Evolutionary conservation across 2,113 vertebrate genomes (phyloP).

Genomic region (Castor canadensis): DNA sequence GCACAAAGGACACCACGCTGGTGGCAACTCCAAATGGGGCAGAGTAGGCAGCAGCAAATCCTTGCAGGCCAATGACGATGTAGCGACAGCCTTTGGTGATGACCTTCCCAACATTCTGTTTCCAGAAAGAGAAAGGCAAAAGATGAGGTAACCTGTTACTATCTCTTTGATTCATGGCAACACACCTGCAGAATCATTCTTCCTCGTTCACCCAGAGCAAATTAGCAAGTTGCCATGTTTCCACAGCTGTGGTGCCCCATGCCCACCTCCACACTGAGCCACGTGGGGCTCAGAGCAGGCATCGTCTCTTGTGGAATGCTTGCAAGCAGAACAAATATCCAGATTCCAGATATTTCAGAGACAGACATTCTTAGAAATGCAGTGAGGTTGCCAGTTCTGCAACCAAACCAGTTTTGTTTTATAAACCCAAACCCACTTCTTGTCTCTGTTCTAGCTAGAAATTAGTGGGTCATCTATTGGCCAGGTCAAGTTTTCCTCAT

Average conservation of each 20-base stretch:
- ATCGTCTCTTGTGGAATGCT: background rate
- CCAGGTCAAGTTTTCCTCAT: background rate
- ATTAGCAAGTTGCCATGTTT: fast-evolving
- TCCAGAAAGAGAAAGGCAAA: conserved; percentile 40
- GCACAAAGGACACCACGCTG: conserved; percentile 84
- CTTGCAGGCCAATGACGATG: conserved; percentile 91
- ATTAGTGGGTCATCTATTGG: background rate
- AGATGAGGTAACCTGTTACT: background rate
- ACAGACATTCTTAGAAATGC: background rate
- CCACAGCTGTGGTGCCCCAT: background rate
- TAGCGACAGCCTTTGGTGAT: conserved; percentile 92
- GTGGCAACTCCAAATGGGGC: conserved; percentile 87
- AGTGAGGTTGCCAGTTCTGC: background rate
- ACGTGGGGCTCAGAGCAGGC: background rate
- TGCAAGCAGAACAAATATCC: background rate
- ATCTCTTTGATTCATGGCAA: fast-evolving
- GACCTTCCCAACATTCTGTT: conserved; percentile 91
- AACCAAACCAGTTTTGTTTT: background rate
- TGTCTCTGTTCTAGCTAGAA: background rate
- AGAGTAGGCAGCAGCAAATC: conserved; percentile 89
- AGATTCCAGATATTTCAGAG: background rate
- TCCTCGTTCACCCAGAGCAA: no score
- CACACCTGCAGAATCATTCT: fast-evolving
- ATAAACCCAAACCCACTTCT: background rate
- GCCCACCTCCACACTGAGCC: background rate